Evolutionary conservation across 1,140 invertebrate genomes (phyloP).

Genomic region (Planococcus citri): DNA sequence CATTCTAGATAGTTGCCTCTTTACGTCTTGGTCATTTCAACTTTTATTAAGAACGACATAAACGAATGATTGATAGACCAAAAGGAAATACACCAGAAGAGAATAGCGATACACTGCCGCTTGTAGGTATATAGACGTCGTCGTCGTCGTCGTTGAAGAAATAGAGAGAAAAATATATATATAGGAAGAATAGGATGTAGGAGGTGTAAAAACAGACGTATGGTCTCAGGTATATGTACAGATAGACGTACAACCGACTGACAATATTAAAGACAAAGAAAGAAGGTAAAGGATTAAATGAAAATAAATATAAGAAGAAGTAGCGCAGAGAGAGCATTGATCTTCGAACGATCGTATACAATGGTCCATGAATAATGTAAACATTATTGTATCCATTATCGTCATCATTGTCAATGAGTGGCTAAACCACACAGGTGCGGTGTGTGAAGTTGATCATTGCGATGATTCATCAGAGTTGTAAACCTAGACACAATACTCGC

Average conservation of each 20-base stretch:
- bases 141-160: neutral
- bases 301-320: neutral
- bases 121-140: no score
- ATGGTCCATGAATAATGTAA: slow-evolving; percentile 18
- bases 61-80: slow-evolving; percentile 15
- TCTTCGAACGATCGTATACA: slow-evolving; percentile 19
- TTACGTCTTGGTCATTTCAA: neutral
- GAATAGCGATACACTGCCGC: no score
- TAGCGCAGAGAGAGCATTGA: slow-evolving; percentile 10
- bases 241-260: neutral
- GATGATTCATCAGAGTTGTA: slow-evolving; percentile 18
- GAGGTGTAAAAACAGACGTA: slow-evolving; percentile 14
- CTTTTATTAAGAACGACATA: slow-evolving; percentile 3
- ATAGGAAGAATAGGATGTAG: slow-evolving; percentile 7
- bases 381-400: slow-evolving; percentile 20
- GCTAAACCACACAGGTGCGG: slow-evolving; percentile 19
- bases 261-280: slow-evolving; percentile 19
- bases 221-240: neutral
- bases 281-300: slow-evolving; percentile 12
- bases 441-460: slow-evolving; percentile 19
- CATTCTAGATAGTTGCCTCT: neutral
- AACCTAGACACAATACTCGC: slow-evolving; percentile 13
- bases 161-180: neutral
- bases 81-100: neutral
- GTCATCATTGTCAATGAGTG: slow-evolving; percentile 18